Evolutionary conservation across 2,888 invertebrate genomes (phyloP), one percentile per base, ranked within the genome.

Genomic region (Tromatobia lineatoria): DNA sequence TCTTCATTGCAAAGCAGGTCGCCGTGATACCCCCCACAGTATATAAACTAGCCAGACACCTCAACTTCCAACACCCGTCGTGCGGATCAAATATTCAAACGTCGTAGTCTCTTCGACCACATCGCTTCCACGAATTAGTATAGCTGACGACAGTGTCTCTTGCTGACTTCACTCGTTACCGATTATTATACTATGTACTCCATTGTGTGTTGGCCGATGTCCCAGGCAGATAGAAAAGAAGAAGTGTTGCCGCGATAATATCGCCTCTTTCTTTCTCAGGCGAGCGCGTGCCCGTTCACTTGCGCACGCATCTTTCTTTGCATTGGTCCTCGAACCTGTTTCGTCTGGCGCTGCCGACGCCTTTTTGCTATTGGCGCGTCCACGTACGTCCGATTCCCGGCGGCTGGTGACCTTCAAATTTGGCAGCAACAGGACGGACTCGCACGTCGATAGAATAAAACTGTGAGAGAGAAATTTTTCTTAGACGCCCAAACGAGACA

Each of bases 71-170:
- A 64, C 71, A 50, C 34, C 61, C 18, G 50, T 38, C 23, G 18
- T 18, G 18, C 23, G 11, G 59, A 79, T 79, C 64, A 64, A 71
- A 71, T 64, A 79, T 79, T 79, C 78, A 61, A 79, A 52, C 64
- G 42, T 79, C 78, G 78, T 79, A 64, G 15, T 64, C 52, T 64
- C 52, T 34, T 42, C 38, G 29, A 54, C 13, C 78, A 38, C 54
- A 45, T 67, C 64, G 45, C 34, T 78, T 78, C 78, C 23, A 61
- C 78, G 78, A 52, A 79, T 38, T 13, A 34, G 38, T 38, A 38
- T 38, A 38, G 13, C 13, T 29, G 78, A 52, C 15, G 25, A 61
- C 52, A 34, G 25, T 45, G 59, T 64, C 50, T 54, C 47, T 42
- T 23, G 67, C 18, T 47, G 23, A 61, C 75, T 50, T 23, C 15